phyloP scores from a whole-genome alignment of 2,888 invertebrate genomes.

The Leptogaster cylindrica region DNA sequence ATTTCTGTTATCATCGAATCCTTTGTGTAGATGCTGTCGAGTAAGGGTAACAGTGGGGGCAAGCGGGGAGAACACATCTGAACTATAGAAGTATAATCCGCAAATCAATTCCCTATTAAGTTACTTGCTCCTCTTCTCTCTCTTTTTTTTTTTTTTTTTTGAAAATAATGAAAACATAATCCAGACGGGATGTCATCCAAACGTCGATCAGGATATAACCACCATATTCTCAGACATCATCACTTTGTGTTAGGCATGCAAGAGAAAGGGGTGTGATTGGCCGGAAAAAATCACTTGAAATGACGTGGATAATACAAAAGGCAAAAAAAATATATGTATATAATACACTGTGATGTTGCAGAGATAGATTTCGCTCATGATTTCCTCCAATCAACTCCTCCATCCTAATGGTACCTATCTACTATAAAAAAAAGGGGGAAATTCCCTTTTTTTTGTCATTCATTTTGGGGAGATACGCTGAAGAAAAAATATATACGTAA shows the following conservation, averaged over 20 bases:
- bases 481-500: constrained; percentile 9
- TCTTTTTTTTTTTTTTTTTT: too few relatives aligned
- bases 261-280: background rate
- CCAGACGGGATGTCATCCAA: constrained; percentile 1
- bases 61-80: background rate
- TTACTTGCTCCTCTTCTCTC: constrained; percentile 4
- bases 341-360: too few relatives aligned
- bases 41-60: too few relatives aligned
- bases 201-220: constrained; percentile 9
- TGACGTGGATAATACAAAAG: constrained; percentile 20
- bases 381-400: background rate
- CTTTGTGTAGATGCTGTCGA: constrained; percentile 8
- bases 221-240: background rate
- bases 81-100: constrained; percentile 4
- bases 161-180: constrained; percentile 38
- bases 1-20: constrained; percentile 8
- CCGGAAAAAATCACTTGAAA: constrained; percentile 8
- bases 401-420: too few relatives aligned
- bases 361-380: constrained; percentile 3
- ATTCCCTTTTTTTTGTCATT: too few relatives aligned
- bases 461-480: background rate
- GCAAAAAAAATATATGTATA: constrained; percentile 26
- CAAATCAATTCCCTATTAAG: constrained; percentile 33
- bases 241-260: background rate
- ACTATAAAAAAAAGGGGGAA: too few relatives aligned